Evolutionary conservation across 2,113 vertebrate species (phyloP), one percentile per base, ranked within the genome.

Genomic region (Hymenochirus boettgeri): DNA sequence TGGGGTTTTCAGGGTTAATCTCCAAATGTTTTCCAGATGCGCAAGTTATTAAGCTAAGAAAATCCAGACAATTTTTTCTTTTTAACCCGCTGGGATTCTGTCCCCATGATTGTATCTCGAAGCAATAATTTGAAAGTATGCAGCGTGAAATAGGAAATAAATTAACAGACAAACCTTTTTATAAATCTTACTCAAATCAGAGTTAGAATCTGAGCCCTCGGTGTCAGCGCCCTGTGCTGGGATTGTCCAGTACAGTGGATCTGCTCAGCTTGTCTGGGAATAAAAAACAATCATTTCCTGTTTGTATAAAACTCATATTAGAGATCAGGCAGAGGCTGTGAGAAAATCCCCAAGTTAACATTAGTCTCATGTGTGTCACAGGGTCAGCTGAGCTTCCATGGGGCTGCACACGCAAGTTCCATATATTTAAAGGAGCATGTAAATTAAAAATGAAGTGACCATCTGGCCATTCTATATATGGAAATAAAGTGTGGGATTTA

Each of bases 311-410:
- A 35, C 56, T 5, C 56, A 59, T 33, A 67, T 42, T 22, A 50
- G 39, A 51, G 63, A 57, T 66, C 55, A 67, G 29, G 29, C 55
- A 66, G 56, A 67, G 45, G 47, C 37, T 67, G 64, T 67, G 64
- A 58, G 64, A 59, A 52, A 52, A 42, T 31, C 55, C 24, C 23
- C 47, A 25, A 6, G 45, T 11, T 37, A 18, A 57, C 27, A 7
- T 12, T 18, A 35, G 22, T 15, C 56, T 23, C 21, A 35, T 11
- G 47, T 21, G 29, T 18, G 10, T 54, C 48, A 55, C 19, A 46
- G 37, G 61, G 61, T 55, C 61, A 55, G 24, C 19, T 12, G 39
- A 17, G 39, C 17, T 6, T 42, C 39, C 39, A 13, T n/a, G 39
- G 33, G 15, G 15, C 39, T 42, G 11, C 39, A 18, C n/a, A 18